Evolutionary conservation across 2,113 vertebrate genomes (phyloP).

Genomic region (Cebus imitator): DNA sequence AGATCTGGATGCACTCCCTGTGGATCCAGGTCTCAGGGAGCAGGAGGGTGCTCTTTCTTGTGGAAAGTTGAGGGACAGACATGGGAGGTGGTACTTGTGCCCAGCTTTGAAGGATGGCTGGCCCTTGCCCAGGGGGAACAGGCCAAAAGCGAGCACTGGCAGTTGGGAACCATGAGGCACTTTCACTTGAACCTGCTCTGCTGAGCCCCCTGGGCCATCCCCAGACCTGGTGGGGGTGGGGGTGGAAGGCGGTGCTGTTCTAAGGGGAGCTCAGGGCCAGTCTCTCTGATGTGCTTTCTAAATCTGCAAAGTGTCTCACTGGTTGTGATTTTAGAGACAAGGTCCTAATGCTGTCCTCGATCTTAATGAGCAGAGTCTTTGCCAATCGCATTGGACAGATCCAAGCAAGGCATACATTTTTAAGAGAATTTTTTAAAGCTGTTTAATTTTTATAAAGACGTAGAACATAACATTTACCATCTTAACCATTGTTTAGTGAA

Average conservation of each 20-base stretch:
- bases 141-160: not conserved
- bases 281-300: not conserved
- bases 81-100: too few species aligned
- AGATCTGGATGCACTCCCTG: rapidly evolving
- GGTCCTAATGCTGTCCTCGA: not conserved
- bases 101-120: not conserved
- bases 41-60: not conserved
- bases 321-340: not conserved
- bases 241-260: too few species aligned
- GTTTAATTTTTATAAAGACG: not conserved
- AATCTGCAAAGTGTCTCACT: not conserved
- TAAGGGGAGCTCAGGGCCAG: too few species aligned
- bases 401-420: not conserved
- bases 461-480: too few species aligned
- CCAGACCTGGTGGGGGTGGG: not conserved
- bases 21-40: not conserved
- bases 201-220: too few species aligned
- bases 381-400: not conserved
- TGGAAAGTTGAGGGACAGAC: too few species aligned
- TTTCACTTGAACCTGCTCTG: not conserved
- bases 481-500: too few species aligned
- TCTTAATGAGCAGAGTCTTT: not conserved
- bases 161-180: not conserved
- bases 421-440: not conserved
- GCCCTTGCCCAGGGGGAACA: not conserved